Base-by-base conservation (phyloP, 2,797 vertebrate species). In the Lateolabrax maculatus region DNA sequence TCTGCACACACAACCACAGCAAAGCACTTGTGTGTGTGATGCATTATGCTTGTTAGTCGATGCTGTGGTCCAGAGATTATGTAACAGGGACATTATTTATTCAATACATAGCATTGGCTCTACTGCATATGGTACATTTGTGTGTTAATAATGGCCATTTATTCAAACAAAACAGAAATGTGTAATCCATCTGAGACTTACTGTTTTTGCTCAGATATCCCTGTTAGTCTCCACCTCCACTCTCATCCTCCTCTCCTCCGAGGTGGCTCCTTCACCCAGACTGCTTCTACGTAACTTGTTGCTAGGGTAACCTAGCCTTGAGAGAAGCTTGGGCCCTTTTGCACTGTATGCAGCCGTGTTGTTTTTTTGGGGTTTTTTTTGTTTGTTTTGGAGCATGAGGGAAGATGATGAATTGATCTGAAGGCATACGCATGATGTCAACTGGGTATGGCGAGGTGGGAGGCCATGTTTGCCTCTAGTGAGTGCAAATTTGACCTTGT, bases 201-300 rank as follows among this genome's bases (percentile, higher is more conserved):
- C 74, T 86, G 27, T 79, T 81, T 79, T 51, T 72, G 56, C 37
- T 65, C 6, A 79, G 77, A 71, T 3, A 8, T 71, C 64, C 29
- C 65, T 19, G 44, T 71, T 61, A 36, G 67, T 77, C 87, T 78
- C 80, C 83, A 55, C 71, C 88, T 84, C 65, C 44, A 12, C 46
- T 71, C 79, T 71, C 64, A 61, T 76, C 83, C 77, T 66, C 56
- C 56, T 66, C 55, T 75, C 73, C 79, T 80, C 69, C 65, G 79
- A 83, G 76, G 78, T 74, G 5, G 66, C 69, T 79, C 60, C 77
- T 62, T 84, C 29, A 29, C 64, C 67, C 64, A 60, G 71, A 73
- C 73, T 56, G 86, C 84, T 71, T 80, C 89, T 41, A 91, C 79
- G 85, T 92, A 89, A 89, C 88, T 80, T 90, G 93, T 95, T 95